These are phyloP conservation scores for Romanogobio albipinnatus DNA, from an alignment of 2,113 vertebrate genomes.

Conservation along the genomic window DNA sequence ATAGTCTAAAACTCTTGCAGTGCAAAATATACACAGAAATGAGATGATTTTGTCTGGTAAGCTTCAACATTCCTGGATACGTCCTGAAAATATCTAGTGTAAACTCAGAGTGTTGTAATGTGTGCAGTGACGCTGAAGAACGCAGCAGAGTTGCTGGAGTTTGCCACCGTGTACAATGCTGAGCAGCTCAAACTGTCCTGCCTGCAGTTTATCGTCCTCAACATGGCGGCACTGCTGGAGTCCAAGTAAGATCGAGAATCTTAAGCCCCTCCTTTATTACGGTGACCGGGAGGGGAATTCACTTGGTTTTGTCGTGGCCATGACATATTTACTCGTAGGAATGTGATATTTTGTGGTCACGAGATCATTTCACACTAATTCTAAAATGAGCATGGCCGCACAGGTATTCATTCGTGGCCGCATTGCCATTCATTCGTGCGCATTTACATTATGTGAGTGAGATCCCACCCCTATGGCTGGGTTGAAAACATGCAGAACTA, in stretches of 20 bases:
- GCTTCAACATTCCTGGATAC: too few species aligned
- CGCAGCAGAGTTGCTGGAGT: conserved; percentile 89
- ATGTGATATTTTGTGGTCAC: too few species aligned
- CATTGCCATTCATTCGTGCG: too few species aligned
- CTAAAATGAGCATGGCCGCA: too few species aligned
- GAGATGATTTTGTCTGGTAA: background rate
- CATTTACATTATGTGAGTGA: too few species aligned
- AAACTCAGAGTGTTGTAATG: background rate
- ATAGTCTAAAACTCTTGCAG: background rate
- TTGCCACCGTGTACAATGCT: conserved; percentile 89
- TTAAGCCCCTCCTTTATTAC: background rate
- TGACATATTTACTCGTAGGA: too few species aligned
- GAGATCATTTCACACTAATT: too few species aligned
- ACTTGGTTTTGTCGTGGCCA: too few species aligned
- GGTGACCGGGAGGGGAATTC: background rate
- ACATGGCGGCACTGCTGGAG: conserved; percentile 93
- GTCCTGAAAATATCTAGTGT: background rate
- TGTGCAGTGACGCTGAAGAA: conserved; percentile 92
- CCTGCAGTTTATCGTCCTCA: conserved; percentile 91
- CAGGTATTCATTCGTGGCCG: too few species aligned
- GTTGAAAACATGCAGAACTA: too few species aligned
- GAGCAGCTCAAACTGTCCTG: conserved; percentile 94
- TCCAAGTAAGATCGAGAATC: conserved; percentile 78
- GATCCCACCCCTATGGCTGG: too few species aligned
- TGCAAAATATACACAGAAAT: background rate